phyloP scores from a whole-genome alignment of 2,888 invertebrate genomes.

The Watsonalla binaria region DNA sequence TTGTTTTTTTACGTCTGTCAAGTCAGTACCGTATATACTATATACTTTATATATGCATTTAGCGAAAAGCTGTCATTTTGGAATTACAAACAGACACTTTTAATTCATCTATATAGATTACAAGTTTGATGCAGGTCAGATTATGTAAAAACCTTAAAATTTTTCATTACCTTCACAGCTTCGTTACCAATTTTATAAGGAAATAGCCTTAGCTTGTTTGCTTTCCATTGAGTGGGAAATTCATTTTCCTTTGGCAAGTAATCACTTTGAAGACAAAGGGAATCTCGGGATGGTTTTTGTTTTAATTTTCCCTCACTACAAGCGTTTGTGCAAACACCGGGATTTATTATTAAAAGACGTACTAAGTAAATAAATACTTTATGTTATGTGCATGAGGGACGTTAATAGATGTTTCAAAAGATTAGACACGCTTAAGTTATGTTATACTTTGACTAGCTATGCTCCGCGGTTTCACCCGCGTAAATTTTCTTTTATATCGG shows the following conservation, averaged over 20 bases:
- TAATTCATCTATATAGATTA: too few relatives aligned
- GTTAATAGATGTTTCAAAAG: not conserved
- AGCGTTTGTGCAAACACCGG: conserved; percentile 11
- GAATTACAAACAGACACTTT: too few relatives aligned
- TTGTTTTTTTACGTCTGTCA: too few relatives aligned
- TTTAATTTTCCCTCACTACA: conserved; percentile 24
- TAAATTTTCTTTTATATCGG: too few relatives aligned
- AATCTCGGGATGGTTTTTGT: conserved; percentile 16
- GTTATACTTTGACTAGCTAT: too few relatives aligned
- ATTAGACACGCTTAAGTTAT: not conserved
- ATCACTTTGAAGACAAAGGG: conserved; percentile 36
- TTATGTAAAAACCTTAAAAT: too few relatives aligned
- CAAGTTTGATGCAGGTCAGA: too few relatives aligned
- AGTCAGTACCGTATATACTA: too few relatives aligned
- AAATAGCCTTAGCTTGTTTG: conserved; percentile 14
- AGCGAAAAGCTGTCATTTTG: too few relatives aligned
- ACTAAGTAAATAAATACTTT: not conserved
- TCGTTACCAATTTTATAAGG: not conserved
- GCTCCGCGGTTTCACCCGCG: too few relatives aligned
- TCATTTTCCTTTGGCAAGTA: conserved; percentile 32
- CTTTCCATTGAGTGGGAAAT: conserved; percentile 28
- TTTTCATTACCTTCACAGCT: not conserved
- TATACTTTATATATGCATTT: too few relatives aligned
- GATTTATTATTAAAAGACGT: conserved; percentile 6
- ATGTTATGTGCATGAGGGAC: too few relatives aligned